Conservation (phyloP, 1,140 invertebrate genomes). For the Drosophila obscura region DNA sequence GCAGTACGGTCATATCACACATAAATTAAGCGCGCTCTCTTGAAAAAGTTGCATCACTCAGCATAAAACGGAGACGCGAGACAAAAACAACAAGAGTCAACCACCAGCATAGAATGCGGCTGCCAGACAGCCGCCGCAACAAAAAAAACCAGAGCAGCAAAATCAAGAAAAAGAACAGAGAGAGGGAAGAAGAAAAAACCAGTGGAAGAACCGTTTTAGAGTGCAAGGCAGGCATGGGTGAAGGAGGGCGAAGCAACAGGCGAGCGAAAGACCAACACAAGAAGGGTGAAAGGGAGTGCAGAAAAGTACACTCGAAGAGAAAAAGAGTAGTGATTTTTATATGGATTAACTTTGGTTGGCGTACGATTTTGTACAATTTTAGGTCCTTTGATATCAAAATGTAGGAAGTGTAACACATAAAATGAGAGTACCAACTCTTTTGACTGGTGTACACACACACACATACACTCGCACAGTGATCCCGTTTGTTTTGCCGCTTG, state of each 20-base stretch:
- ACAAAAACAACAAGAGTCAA: slow-evolving; percentile 74
- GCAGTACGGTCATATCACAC: slow-evolving; percentile 32
- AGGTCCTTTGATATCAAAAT: too few relatives aligned
- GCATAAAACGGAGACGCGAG: slow-evolving; percentile 57
- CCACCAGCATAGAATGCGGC: slow-evolving; percentile 81
- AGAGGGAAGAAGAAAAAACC: slow-evolving; percentile 29
- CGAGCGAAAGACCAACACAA: slow-evolving; percentile 26
- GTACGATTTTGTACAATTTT: too few relatives aligned
- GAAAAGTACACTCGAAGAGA: slow-evolving; percentile 19
- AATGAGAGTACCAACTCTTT: neutral
- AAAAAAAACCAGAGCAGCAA: slow-evolving; percentile 19
- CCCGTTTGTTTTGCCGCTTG: slow-evolving; percentile 55
- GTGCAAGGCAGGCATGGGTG: slow-evolving; percentile 29
- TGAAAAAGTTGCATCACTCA: slow-evolving; percentile 77
- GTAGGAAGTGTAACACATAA: neutral
- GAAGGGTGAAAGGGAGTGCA: slow-evolving; percentile 41
- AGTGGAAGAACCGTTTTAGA: slow-evolving; percentile 50
- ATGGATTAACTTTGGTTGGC: too few relatives aligned
- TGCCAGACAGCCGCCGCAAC: slow-evolving; percentile 56
- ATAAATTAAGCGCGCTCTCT: too few relatives aligned
- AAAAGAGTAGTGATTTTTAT: slow-evolving; percentile 2
- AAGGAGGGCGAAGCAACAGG: slow-evolving; percentile 5
- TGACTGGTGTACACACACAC: neutral
- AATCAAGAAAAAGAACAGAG: slow-evolving; percentile 34
- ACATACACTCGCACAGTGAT: slow-evolving; percentile 26